These are phyloP conservation scores for Bolinopsis microptera DNA, from an alignment of 37 sponge, comb jelly and placozoan genomes.

Conservation along the genomic window DNA sequence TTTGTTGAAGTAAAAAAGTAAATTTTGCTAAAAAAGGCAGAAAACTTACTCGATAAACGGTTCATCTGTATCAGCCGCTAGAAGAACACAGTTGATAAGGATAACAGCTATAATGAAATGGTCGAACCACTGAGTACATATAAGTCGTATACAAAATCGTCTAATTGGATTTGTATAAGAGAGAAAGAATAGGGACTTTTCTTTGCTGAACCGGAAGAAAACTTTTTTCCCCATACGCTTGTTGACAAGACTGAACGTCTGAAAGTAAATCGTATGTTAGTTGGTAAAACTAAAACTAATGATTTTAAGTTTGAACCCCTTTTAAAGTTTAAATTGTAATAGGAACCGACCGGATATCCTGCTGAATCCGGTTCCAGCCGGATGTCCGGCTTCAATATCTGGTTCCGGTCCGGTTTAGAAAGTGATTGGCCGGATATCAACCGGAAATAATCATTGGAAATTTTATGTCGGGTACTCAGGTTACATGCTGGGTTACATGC, in stretches of 20 bases:
- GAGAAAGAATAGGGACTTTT: conserved; percentile 61
- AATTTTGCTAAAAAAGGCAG: no score
- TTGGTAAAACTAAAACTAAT: background rate
- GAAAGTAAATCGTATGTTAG: background rate
- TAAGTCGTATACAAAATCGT: conserved; percentile 52
- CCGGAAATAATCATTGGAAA: no score
- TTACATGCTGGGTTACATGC: no score
- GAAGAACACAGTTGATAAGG: conserved; percentile 47
- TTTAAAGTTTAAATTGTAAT: no score
- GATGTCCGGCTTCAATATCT: no score
- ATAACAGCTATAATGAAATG: conserved; percentile 58
- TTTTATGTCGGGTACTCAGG: no score
- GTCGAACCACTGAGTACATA: conserved; percentile 64
- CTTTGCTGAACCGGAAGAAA: conserved; percentile 67
- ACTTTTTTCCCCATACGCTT: conserved; percentile 65
- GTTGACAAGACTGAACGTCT: conserved; percentile 66
- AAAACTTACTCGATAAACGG: conserved; percentile 24
- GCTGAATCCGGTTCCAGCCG: no score
- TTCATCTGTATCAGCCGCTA: conserved; percentile 8
- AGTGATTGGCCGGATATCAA: no score
- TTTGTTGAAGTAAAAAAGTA: no score
- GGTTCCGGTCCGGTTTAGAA: no score
- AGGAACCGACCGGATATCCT: no score
- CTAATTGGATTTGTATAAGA: conserved; percentile 20
- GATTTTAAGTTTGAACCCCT: no score